These are phyloP conservation scores for Pollenia amentaria DNA, from an alignment of 2,888 invertebrate species.

Conservation along the genomic window DNA sequence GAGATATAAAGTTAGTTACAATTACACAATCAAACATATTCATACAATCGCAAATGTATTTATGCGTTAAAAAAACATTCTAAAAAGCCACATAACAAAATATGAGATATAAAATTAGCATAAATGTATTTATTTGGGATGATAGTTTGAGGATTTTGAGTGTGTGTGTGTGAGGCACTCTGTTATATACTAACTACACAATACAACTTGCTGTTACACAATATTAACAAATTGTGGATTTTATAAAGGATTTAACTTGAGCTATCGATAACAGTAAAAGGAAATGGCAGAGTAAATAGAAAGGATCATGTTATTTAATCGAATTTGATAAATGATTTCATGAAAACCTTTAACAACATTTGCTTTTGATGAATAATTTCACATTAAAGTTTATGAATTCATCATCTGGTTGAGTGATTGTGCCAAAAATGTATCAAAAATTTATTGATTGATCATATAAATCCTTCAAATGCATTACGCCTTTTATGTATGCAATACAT, in stretches of 20 bases:
- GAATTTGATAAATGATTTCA: slow-evolving; percentile 37
- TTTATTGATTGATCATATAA: slow-evolving; percentile 48
- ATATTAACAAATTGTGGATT: slow-evolving; percentile 7
- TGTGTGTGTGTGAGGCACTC: background rate
- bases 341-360: slow-evolving; percentile 19
- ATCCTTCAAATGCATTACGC: slow-evolving; percentile 26
- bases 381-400: slow-evolving; percentile 32
- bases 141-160: background rate
- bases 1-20: background rate
- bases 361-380: slow-evolving; percentile 29
- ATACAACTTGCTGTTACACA: background rate
- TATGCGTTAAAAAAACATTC: slow-evolving; percentile 8
- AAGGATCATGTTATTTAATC: background rate
- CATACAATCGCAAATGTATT: background rate
- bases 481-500: slow-evolving; percentile 9
- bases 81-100: slow-evolving; percentile 10
- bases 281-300: background rate
- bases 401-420: slow-evolving; percentile 23
- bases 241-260: slow-evolving; percentile 13
- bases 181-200: background rate
- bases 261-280: background rate
- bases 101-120: slow-evolving; percentile 25
- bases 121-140: slow-evolving; percentile 11
- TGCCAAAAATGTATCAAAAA: slow-evolving; percentile 22
- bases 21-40: background rate